Base-by-base conservation (phyloP, 2,113 vertebrate genomes). In the Forbesichthys agassizii region DNA sequence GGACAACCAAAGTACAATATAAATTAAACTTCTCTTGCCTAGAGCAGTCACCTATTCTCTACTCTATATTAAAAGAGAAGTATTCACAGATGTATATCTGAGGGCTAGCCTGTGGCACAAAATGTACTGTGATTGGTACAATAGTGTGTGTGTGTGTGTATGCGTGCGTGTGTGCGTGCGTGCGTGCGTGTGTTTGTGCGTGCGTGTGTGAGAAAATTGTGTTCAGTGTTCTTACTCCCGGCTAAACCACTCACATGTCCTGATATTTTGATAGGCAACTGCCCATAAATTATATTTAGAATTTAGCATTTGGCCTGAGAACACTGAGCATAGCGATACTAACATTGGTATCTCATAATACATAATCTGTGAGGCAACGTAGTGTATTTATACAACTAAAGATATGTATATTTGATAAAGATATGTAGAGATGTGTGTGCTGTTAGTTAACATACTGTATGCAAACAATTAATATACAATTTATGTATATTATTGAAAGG, bases 201-300 rank as follows among this genome's bases (percentile, higher is more conserved):
- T 51, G 18, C 67, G 36, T 42, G 36, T 42, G 36, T 42, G 36
- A 42, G 7, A 42, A 42, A 74, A 62, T 73, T 72, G 33, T 81
- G 51, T 79, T 52, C 49, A n/a, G 73, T 36, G 51, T 71, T 74
- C 64, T 80, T 68, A 16, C 47, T 68, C 49, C 42, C 46, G 69
- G 58, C 54, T 80, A 78, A 88, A 85, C 49, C 79, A 53, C 60
- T 61, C 55, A 86, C 76, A 89, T 83, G 69, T 81, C 61, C 79
- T 86, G 72, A 88, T 87, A 84, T 83, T 73, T 75, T 82, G 74
- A 69, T 66, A 16, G 51, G 70, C 60, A 77, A 73, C 59, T 33
- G 49, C 52, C 47, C 33, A 42, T 68, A 18, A 48, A 71, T 58
- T 27, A 52, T 13, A 12, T 42, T 61, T 27, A 27, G 48, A 14